Evolutionary conservation across 2,797 vertebrate species (phyloP), one percentile per base, ranked within the genome.

Genomic region (Acrossocheilus wenchowensis): DNA sequence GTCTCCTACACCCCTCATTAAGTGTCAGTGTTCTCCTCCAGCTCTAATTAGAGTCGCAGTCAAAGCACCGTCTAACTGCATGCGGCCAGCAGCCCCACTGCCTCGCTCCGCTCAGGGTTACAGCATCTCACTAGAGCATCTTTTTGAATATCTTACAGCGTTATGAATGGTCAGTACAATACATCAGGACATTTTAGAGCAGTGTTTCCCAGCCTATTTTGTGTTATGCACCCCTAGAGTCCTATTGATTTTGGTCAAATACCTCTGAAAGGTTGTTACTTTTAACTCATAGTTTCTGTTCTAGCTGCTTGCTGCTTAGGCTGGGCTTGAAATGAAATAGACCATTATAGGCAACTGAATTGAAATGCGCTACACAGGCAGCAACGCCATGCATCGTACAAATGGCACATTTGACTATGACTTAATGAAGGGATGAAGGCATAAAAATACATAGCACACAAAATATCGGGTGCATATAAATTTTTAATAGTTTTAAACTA

Each of bases 1-100:
- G 69, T 86, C 84, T 86, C 57, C 78, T 86, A 86, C 84, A 86
- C 84, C 84, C 84, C 78, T 86, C 84, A 86, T 86, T 86, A 86
- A 86, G 78, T 73, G 84, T 81, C 84, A 81, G 78, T 75, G 78
- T 39, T 81, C 78, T 86, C 54, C 78, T 86, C 84, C 78, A 81
- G 84, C 78, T 86, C 84, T 86, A 86, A 86, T 86, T 81, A 86
- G 78, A 86, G 69, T 66, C 23, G 78, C 84, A 81, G 84, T 86
- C 84, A 86, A 86, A 86, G 84, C 84, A 86, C 7, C 10, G 69
- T 79, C 68, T 75, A 74, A 66, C 69, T 50, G 41, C 71, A 81
- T 5, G 43, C 11, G 78, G 54, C 78, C 75, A 78, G 83, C 83
- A 78, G 83, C 73, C 60, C 50, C 62, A 71, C 74, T 85, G 64